Base-by-base conservation (phyloP, 2,888 invertebrate genomes). In the Litoditis marina region DNA sequence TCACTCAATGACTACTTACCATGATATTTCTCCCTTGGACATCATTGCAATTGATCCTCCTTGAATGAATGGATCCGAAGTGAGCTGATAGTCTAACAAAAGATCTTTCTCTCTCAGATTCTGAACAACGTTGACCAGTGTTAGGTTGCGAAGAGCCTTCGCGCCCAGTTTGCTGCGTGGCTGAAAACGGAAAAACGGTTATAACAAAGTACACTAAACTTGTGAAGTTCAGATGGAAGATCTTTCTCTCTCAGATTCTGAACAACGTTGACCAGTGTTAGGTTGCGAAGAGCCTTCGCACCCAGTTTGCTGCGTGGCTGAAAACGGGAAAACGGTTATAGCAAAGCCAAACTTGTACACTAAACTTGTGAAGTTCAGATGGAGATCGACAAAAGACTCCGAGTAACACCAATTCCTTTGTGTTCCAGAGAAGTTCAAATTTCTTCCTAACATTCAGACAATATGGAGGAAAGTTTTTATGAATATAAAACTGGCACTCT, bases 21-120 rank as follows among this genome's bases (percentile, higher is more conserved):
- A 77, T 2, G 81, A 80, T 39, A 81, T 81, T 60, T 81, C 81
- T 56, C 81, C 81, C 30, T 71, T 75, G 16, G 78, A 66, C 58
- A 78, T 71, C 80, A 81, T 81, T n/a, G 76, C 66, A 47, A 81
- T 71, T 0, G 79, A 75, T 22, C 81, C 81, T 47, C 68, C 66
- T 51, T 73, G 76, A 27, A 81, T 73, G 62, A 79, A 80, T 8
- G 81, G 81, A 61, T 75, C 68, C 8, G 76, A 65, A 8, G 77
- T 62, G 30, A 81, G 68, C 22, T 76, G 67, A 62, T 81, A 81
- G 60, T 81, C 81, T 36, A 81, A 64, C 11, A 80, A 73, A 16
- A 81, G 62, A 55, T 81, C 80, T 57, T 75, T 65, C 8, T 71
- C 68, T 0, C 73, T 55, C 19, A 73, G 65, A 32, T 77, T 61